phyloP scores from a whole-genome alignment of 1,140 invertebrate species.

The Zaprionus tsacasi region DNA sequence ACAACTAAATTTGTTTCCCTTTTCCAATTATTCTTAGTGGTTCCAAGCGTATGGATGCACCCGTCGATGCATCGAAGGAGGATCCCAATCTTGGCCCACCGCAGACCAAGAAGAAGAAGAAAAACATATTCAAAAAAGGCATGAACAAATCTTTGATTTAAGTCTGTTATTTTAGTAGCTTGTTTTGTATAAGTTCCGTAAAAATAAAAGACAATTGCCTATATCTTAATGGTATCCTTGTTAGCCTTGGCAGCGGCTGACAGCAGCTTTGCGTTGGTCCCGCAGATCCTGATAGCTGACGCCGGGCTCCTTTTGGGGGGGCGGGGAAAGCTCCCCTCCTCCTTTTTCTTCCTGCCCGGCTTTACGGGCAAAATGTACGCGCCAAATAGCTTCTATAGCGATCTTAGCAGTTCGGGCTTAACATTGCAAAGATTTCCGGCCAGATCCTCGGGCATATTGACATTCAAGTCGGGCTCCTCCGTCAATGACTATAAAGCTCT shows the following conservation, averaged over 20 bases:
- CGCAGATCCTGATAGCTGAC: conserved; percentile 75
- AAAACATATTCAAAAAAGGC: conserved; percentile 51
- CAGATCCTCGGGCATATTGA: no score
- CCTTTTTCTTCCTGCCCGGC: no score
- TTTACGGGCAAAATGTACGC: no score
- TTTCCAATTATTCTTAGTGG: conserved; percentile 46
- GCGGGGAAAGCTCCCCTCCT: conserved; percentile 72
- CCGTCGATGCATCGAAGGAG: conserved; percentile 22
- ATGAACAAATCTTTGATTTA: conserved; percentile 56
- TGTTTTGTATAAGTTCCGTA: conserved; percentile 37
- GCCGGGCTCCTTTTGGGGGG: conserved; percentile 73
- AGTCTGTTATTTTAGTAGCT: not conserved
- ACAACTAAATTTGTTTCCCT: not conserved
- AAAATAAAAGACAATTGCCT: conserved; percentile 42
- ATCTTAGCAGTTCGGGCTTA: no score
- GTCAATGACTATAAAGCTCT: no score
- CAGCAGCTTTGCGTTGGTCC: conserved; percentile 56
- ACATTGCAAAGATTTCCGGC: no score
- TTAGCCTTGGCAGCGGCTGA: conserved; percentile 45
- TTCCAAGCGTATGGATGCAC: conserved; percentile 62
- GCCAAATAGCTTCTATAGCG: no score
- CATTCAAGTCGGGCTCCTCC: no score
- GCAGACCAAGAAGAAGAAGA: conserved; percentile 68
- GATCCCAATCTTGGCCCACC: conserved; percentile 27
- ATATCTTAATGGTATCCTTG: conserved; percentile 62